These are phyloP conservation scores for Paedocypris sp. DNA, from an alignment of 2,113 vertebrate genomes.

Conservation along the genomic window DNA sequence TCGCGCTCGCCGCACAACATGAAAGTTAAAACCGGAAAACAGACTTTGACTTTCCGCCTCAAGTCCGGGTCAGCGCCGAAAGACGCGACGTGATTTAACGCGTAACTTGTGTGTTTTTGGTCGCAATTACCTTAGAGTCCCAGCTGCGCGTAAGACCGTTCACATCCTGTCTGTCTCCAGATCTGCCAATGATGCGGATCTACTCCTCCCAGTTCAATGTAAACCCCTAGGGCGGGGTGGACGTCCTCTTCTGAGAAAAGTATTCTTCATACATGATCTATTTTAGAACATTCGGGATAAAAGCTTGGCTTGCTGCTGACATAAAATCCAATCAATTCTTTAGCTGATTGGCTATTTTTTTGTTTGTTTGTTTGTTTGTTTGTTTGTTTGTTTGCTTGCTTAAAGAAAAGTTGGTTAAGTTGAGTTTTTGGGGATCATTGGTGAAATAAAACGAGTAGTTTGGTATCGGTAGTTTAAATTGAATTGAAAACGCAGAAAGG, in stretches of 20 bases:
- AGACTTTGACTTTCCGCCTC: background rate
- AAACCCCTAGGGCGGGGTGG: background rate
- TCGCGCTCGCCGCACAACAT: background rate
- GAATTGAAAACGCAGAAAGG: too few species aligned
- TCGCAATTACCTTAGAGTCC: background rate
- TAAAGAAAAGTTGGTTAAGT: too few species aligned
- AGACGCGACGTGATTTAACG: background rate
- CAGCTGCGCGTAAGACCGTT: background rate
- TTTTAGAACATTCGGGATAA: too few species aligned
- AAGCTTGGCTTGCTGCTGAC: too few species aligned
- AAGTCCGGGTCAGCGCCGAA: background rate
- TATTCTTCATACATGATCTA: background rate
- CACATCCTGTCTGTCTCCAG: slow-evolving; percentile 3
- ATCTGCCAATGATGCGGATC: background rate
- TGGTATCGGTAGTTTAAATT: too few species aligned
- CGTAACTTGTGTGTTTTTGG: background rate
- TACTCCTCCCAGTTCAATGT: background rate
- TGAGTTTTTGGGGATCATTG: too few species aligned
- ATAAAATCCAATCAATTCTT: too few species aligned
- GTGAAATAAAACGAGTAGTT: too few species aligned
- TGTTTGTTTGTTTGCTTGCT: too few species aligned
- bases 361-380: too few species aligned
- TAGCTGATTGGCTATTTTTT: too few species aligned
- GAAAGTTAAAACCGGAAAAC: background rate
- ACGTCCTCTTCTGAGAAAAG: too few species aligned